Percentiles rank a stretch among this genome's conserved stretches.
These are phyloP conservation scores for Urophycis tenuis DNA, from an alignment of 2,797 vertebrate species.

Conservation along the genomic window DNA sequence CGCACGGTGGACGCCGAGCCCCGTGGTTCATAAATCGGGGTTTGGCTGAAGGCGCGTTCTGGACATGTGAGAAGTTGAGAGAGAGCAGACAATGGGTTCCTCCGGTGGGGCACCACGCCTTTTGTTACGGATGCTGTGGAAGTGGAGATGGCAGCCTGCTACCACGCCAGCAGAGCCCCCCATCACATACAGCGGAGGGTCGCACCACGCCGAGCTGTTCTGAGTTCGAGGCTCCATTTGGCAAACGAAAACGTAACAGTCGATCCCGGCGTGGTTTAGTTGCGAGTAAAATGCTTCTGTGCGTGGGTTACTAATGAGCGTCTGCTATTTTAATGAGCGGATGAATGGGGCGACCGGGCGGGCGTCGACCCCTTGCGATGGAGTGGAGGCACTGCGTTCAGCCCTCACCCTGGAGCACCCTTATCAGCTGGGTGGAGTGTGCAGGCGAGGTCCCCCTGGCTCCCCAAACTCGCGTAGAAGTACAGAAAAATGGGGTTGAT, in stretches of 20 bases:
- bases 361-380: constrained; percentile 50
- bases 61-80: constrained; percentile 5
- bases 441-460: not conserved
- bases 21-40: too few species aligned
- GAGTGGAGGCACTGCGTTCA: constrained; percentile 2
- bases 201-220: too few species aligned
- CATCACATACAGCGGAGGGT: too few species aligned
- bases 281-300: not conserved
- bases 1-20: too few species aligned
- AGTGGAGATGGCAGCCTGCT: constrained; percentile 28
- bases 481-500: not conserved
- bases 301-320: constrained; percentile 49
- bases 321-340: constrained; percentile 63
- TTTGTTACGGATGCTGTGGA: constrained; percentile 61
- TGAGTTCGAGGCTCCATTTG: too few species aligned
- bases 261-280: not conserved
- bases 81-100: constrained; percentile 52
- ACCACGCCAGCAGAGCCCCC: not conserved
- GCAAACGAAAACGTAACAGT: not conserved
- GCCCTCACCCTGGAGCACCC: not conserved
- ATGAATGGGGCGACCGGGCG: constrained; percentile 34
- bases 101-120: constrained; percentile 58
- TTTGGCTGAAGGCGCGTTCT: not conserved
- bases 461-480: not conserved
- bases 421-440: not conserved